phyloP scores from a whole-genome alignment of 2,888 invertebrate species.

The Diadromus collaris region DNA sequence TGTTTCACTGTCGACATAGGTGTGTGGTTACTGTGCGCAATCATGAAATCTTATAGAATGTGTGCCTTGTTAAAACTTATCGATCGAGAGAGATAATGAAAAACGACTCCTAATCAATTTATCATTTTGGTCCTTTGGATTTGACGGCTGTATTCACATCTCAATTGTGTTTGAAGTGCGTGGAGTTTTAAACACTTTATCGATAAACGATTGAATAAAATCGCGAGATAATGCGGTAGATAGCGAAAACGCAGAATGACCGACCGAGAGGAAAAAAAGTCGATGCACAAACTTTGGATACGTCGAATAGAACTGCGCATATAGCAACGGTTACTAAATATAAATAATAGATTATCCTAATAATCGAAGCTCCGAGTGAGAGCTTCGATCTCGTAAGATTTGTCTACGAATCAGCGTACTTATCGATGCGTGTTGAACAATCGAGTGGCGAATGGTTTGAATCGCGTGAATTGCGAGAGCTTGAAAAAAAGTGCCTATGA shows the following conservation, averaged over 20 bases:
- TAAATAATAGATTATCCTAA: slow-evolving; percentile 9
- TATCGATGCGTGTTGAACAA: slow-evolving; percentile 40
- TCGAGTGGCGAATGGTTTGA: slow-evolving; percentile 19
- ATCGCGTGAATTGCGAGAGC: slow-evolving; percentile 46
- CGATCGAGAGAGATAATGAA: slow-evolving; percentile 10
- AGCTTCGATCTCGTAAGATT: slow-evolving; percentile 33
- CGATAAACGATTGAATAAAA: slow-evolving; percentile 27
- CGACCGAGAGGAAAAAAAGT: not conserved
- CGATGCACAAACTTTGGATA: slow-evolving; percentile 50
- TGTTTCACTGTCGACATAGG: slow-evolving; percentile 25
- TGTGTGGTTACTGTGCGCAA: slow-evolving; percentile 58
- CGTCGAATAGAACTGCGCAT: slow-evolving; percentile 40
- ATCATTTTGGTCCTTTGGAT: slow-evolving; percentile 40
- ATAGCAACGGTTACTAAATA: slow-evolving; percentile 16
- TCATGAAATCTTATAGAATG: slow-evolving; percentile 40
- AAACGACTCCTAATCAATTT: slow-evolving; percentile 31
- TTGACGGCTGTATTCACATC: slow-evolving; percentile 59
- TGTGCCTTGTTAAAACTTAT: slow-evolving; percentile 58
- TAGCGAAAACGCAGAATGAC: slow-evolving; percentile 1
- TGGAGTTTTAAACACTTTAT: slow-evolving; percentile 32
- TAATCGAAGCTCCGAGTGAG: slow-evolving; percentile 23
- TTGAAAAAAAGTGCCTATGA: slow-evolving; percentile 60
- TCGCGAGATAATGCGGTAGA: slow-evolving; percentile 15
- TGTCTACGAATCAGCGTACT: slow-evolving; percentile 54
- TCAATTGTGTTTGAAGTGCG: slow-evolving; percentile 39